These are phyloP conservation scores for Euproctis similis DNA, from an alignment of 2,888 invertebrate species.

Conservation along the genomic window DNA sequence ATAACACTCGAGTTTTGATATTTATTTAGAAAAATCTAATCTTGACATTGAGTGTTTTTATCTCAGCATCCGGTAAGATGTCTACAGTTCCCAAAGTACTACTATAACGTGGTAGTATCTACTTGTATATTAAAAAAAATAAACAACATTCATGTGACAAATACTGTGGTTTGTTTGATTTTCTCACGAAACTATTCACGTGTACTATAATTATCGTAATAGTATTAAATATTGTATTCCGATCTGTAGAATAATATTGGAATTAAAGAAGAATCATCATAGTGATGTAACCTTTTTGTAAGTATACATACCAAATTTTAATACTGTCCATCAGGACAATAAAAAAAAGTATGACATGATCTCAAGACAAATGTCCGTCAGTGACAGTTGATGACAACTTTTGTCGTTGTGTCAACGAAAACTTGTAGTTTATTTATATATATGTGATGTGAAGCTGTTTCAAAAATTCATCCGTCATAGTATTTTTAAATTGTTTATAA, in stretches of 20 bases:
- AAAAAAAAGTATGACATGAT: too few relatives aligned
- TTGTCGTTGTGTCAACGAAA: conserved; percentile 11
- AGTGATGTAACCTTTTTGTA: too few relatives aligned
- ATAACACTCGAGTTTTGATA: conserved; percentile 39
- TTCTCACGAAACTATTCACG: conserved; percentile 44
- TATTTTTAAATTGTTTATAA: conserved; percentile 42
- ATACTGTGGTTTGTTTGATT: conserved; percentile 38
- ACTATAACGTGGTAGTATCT: too few relatives aligned
- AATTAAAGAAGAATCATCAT: too few relatives aligned
- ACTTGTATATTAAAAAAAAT: conserved; percentile 34
- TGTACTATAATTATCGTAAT: too few relatives aligned
- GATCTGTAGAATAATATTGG: too few relatives aligned
- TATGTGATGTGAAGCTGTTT: too few relatives aligned
- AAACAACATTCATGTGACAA: conserved; percentile 32
- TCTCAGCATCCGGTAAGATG: conserved; percentile 53
- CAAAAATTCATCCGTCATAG: conserved; percentile 42
- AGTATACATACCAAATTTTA: too few relatives aligned
- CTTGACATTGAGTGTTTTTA: conserved; percentile 54
- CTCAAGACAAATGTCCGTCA: too few relatives aligned
- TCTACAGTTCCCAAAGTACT: conserved; percentile 25
- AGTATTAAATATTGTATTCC: too few relatives aligned
- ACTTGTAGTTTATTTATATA: conserved; percentile 40
- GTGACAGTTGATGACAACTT: conserved; percentile 19
- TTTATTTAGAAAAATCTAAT: conserved; percentile 62
- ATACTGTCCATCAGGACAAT: too few relatives aligned